A percentile compares a stretch with the other conserved stretches of the same genome.
Conservation (phyloP, 1,140 invertebrate species). For the Polyergus mexicanus region DNA sequence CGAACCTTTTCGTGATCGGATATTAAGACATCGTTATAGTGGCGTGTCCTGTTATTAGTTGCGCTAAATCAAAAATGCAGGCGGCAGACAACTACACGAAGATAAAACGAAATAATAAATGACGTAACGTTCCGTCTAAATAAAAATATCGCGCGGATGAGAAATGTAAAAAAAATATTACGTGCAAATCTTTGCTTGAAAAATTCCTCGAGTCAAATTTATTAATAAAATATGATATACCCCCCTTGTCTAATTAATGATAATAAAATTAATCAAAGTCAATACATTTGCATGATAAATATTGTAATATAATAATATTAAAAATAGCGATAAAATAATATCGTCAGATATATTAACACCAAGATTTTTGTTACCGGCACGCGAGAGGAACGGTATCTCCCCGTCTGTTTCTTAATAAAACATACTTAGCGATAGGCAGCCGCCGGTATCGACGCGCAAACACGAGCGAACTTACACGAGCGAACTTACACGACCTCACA, state of each 20-base stretch:
- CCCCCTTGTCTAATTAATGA: not conserved
- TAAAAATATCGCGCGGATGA: not conserved
- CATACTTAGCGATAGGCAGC: conserved; percentile 39
- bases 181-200: not conserved
- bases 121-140: not conserved
- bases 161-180: conserved; percentile 20
- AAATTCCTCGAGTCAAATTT: not conserved
- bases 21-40: conserved; percentile 59
- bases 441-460: conserved; percentile 35
- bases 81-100: conserved; percentile 2
- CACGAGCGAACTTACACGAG: conserved; percentile 46
- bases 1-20: conserved; percentile 59
- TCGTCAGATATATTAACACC: not conserved
- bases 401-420: conserved; percentile 71
- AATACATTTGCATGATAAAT: not conserved
- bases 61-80: conserved; percentile 62
- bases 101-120: conserved; percentile 44
- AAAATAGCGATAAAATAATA: conserved; percentile 10
- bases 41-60: conserved; percentile 59
- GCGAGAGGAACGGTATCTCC: conserved; percentile 15
- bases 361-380: conserved; percentile 35
- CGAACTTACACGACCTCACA: conserved; percentile 34
- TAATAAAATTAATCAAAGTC: conserved; percentile 5
- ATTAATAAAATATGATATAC: not conserved
- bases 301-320: conserved; percentile 10